Conservation (phyloP, 2,113 vertebrate species). For the Hypomesus transpacificus region DNA sequence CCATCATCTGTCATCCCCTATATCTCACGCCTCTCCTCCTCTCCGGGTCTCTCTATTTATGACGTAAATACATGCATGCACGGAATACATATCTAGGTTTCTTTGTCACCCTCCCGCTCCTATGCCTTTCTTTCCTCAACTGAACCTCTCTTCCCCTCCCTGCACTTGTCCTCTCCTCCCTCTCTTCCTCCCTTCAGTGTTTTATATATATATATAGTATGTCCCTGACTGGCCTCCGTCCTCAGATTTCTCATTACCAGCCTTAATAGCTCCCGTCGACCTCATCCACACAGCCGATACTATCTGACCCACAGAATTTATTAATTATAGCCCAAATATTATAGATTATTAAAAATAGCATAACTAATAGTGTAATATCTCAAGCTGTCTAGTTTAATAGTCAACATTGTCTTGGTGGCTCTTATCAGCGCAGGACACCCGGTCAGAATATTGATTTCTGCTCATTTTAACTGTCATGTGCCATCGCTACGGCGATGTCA, state of each 20-base stretch:
- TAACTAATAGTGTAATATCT: conserved; percentile 99
- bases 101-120: not conserved
- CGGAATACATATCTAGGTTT: not conserved
- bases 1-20: too few relatives aligned
- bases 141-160: not conserved
- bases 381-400: conserved; percentile 99
- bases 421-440: conserved; percentile 99
- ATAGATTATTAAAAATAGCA: conserved; percentile 99
- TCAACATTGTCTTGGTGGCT: conserved; percentile 98
- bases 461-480: conserved; percentile 98
- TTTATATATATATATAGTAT: conserved; percentile 69
- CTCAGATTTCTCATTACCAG: conserved; percentile 91
- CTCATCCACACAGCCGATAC: conserved; percentile 92
- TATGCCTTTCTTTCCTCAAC: not conserved
- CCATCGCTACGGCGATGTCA: conserved; percentile 85
- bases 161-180: not conserved
- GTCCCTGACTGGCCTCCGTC: conserved; percentile 73
- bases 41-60: too few relatives aligned
- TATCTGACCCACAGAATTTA: conserved; percentile 99
- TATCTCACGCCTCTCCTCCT: too few relatives aligned
- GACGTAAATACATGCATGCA: too few relatives aligned
- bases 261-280: conserved; percentile 91
- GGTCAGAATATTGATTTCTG: conserved; percentile 99
- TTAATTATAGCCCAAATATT: conserved; percentile 99
- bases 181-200: conserved; percentile 9